These are phyloP conservation scores for Babyrousa celebensis DNA, from an alignment of 2,797 vertebrate species.

Conservation along the genomic window DNA sequence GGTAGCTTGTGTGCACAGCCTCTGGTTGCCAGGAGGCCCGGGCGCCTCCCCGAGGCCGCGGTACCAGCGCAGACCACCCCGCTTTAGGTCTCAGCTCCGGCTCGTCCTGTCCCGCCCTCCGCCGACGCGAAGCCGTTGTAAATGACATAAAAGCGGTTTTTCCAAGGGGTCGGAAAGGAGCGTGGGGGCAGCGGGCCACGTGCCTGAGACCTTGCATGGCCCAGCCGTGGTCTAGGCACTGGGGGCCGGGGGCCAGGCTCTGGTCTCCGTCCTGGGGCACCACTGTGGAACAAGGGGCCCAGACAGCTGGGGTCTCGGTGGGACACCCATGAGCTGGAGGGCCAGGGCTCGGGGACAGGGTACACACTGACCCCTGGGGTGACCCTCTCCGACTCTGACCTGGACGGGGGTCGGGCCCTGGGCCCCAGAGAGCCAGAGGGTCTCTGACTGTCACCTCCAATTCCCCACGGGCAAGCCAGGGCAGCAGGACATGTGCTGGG, in stretches of 20 bases:
- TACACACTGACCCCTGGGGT: no score
- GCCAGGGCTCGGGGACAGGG: neutral
- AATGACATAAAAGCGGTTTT: slow-evolving; percentile 74
- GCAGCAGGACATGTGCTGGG: no score
- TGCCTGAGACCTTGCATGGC: neutral
- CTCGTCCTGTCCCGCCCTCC: slow-evolving; percentile 71
- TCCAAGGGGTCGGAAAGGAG: fast-evolving
- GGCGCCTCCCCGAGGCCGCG: slow-evolving; percentile 60
- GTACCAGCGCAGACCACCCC: slow-evolving; percentile 74
- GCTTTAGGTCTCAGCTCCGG: slow-evolving; percentile 64
- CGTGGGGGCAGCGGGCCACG: neutral
- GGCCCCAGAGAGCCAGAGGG: no score
- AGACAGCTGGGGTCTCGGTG: neutral
- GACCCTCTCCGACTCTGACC: neutral
- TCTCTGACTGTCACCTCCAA: no score
- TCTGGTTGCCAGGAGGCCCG: slow-evolving; percentile 80
- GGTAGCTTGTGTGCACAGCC: slow-evolving; percentile 72
- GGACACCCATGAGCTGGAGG: neutral
- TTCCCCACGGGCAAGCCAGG: no score
- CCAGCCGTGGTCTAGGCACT: fast-evolving
- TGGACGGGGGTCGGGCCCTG: no score
- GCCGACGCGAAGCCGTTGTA: slow-evolving; percentile 25
- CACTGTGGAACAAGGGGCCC: neutral
- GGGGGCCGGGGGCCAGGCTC: neutral
- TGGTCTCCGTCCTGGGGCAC: fast-evolving